Evolutionary conservation across 2,888 invertebrate species (phyloP).

Genomic region (Thelaira solivaga): DNA sequence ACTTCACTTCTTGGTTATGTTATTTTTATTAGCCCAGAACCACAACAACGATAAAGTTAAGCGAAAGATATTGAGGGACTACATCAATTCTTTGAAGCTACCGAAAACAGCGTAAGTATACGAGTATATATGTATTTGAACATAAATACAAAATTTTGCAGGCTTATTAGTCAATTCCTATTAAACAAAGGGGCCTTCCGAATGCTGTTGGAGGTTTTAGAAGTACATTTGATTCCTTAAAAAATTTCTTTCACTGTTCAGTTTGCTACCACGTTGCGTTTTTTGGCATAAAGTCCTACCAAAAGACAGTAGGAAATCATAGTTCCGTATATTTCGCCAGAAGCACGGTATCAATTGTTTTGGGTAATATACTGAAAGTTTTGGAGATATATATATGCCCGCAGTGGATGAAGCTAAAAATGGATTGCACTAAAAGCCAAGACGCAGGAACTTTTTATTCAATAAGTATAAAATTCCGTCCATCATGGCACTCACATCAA

Average conservation of each 20-base stretch:
- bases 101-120: no score
- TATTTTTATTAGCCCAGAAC: background rate
- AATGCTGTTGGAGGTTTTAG: no score
- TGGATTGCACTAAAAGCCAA: background rate
- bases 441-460: no score
- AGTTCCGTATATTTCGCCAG: conserved; percentile 1
- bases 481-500: background rate
- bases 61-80: no score
- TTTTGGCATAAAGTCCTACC: conserved; percentile 8
- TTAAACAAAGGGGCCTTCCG: no score
- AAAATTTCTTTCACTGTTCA: background rate
- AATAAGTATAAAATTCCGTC: background rate
- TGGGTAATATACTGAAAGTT: background rate
- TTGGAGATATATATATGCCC: conserved; percentile 2
- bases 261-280: no score
- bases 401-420: conserved; percentile 6
- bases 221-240: background rate
- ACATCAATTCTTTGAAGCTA: background rate
- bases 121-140: no score
- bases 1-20: no score
- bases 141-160: no score
- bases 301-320: conserved; percentile 16
- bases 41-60: conserved; percentile 2
- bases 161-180: no score
- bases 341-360: no score